Base-by-base conservation (phyloP, 2,888 invertebrate genomes). In the Erannis defoliaria region DNA sequence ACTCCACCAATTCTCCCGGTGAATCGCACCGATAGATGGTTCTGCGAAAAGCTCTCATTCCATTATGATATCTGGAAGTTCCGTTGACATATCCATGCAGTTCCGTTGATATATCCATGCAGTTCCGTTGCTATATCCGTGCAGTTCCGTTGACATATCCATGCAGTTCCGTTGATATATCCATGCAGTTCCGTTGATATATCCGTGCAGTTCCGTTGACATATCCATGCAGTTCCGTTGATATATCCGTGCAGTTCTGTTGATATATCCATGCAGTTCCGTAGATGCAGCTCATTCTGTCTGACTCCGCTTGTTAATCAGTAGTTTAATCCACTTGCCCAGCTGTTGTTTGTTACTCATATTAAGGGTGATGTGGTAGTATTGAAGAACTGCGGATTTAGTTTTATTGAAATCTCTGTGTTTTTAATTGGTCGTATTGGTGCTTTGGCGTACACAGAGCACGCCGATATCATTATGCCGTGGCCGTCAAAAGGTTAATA, bases 241-340 rank as follows among this genome's bases (percentile, higher is more conserved):
- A 59, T 10, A 14, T 35, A 43, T 49, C 37, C 42, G 42, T 18
- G 38, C 53, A 51, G 48, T 57, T 49, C 54, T 64, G 12, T 26
- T 45, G 55, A 61, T 16, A 8, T 50, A 46, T 46, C 31, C 18
- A 18, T 6, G n/a, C 37, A 53, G 46, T 46, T 38, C 33, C 10
- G 14, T 14, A 38, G 37, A 51, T 31, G 19, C 35, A 51, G 18
- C 19, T 80, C 86, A 86, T 88, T 88, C 86, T 87, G 81, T 74
- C 48, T 62, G 45, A 55, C 19, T 78, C 84, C 80, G 81, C 86
- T 89, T 87, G 86, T 86, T 89, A 88, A 90, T 89, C 90, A 88
- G 89, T 88, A 88, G 89, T 89, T 89, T 86, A 87, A 88, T 86
- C 85, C 85, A 79, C 75, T 80, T 72, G 76, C 75, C 80, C 84